phyloP scores from a whole-genome alignment of 2,113 vertebrate species.

The Hemibagrus wyckioides region DNA sequence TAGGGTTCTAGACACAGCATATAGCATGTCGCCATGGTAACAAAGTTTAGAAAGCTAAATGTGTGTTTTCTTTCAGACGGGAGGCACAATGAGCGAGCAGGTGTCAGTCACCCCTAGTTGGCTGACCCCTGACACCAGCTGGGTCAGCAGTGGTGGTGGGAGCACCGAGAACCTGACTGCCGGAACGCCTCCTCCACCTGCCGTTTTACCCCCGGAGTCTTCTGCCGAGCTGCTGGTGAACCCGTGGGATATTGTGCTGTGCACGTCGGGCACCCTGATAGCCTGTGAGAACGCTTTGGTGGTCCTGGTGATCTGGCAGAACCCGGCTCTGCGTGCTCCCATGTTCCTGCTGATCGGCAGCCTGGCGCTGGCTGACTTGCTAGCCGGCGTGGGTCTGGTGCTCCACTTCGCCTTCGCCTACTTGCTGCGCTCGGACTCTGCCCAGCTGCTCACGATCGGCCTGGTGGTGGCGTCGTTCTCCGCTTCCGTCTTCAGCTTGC shows the following conservation, averaged over 20 bases:
- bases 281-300: constrained; percentile 97
- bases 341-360: constrained; percentile 99
- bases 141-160: constrained; percentile 74
- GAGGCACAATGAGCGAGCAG: constrained; percentile 93
- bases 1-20: neutral
- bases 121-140: constrained; percentile 81
- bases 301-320: constrained; percentile 98
- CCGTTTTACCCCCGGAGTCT: constrained; percentile 70
- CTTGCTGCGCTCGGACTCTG: constrained; percentile 91
- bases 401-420: constrained; percentile 95
- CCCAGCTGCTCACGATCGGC: constrained; percentile 90
- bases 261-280: constrained; percentile 94
- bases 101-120: constrained; percentile 85
- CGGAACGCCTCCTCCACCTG: constrained; percentile 74
- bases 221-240: constrained; percentile 83
- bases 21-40: neutral
- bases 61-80: constrained; percentile 68
- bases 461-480: constrained; percentile 98
- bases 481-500: constrained; percentile 94
- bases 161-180: constrained; percentile 80
- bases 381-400: constrained; percentile 93
- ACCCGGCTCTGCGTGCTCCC: constrained; percentile 89
- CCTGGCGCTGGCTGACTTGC: constrained; percentile 93
- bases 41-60: neutral
- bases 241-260: constrained; percentile 98